These are phyloP conservation scores for Neoitamus cyanurus DNA, from an alignment of 2,888 invertebrate genomes.

Conservation along the genomic window DNA sequence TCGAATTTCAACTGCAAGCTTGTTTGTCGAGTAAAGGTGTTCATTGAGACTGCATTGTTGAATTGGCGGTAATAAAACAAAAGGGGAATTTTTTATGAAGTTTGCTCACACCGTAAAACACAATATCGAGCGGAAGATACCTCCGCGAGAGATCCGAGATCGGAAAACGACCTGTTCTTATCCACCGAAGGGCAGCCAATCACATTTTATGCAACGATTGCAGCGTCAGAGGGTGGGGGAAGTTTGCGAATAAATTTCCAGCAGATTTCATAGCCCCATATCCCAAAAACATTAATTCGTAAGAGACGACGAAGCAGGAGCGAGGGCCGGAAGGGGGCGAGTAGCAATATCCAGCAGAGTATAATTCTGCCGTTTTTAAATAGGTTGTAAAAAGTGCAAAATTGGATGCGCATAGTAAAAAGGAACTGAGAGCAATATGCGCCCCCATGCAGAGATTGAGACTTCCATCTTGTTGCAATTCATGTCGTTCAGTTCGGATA, in stretches of 20 bases:
- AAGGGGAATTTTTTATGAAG: neutral
- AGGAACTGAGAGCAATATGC: slow-evolving; percentile 30
- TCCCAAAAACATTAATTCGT: neutral
- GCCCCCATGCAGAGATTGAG: slow-evolving; percentile 39
- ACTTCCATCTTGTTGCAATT: slow-evolving; percentile 44
- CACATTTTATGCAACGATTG: neutral
- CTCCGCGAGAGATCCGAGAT: neutral
- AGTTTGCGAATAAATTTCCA: neutral
- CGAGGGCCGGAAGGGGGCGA: neutral
- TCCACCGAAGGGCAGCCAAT: neutral
- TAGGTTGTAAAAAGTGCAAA: slow-evolving; percentile 37
- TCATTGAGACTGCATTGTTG: neutral
- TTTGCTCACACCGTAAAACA: neutral
- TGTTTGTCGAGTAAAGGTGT: neutral
- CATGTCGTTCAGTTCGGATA: slow-evolving; percentile 38
- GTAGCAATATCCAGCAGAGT: slow-evolving; percentile 8
- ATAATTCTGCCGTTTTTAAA: slow-evolving; percentile 27
- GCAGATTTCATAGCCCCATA: slow-evolving; percentile 5
- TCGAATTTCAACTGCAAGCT: neutral
- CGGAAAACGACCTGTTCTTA: neutral
- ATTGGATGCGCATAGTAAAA: slow-evolving; percentile 40
- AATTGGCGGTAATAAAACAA: neutral
- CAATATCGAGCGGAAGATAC: neutral
- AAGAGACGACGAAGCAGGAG: neutral
- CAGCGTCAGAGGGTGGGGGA: neutral